Evolutionary conservation across 1,140 invertebrate genomes (phyloP), one percentile per base, ranked within the genome.

Genomic region (Pentalonia nigronervosa): DNA sequence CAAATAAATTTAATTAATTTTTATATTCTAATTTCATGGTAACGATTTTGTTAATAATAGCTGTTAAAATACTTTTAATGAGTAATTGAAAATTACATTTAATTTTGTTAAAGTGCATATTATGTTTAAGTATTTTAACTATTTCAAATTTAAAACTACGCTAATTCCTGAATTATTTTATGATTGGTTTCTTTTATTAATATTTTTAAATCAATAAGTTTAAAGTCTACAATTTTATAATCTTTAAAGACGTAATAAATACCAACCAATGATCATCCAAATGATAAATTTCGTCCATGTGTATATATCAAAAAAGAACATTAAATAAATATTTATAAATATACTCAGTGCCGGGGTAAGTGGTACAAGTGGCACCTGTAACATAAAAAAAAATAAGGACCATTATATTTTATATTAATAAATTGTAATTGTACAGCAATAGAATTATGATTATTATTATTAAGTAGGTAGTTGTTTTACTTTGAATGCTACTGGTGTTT

Each of bases 281-380:
- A 94, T n/a, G 7, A 93, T 45, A 84, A 94, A 94, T 53, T 94
- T 94, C 3, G 93, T 88, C 94, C 94, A 94, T 6, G 94, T 94
- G 21, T 97, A 96, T 50, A 96, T 95, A 94, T 98, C 97, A 93
- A 99, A 95, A 95, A 98, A 97, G 94, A 98, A 96, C 97, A 99
- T 99, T 48, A 99, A 96, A 95, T 98, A 98, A 81, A 98, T 95
- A 95, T 99, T 99, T 94, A 98, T 97, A 87, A 98, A 96, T 93
- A 99, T 97, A 95, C 97, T 98, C 2, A 98, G 94, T 94, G 97
- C 97, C 1, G 98, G 98, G 81, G 99, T 96, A 45, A 98, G 95
- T 2, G 98, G 98, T 25, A 99, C 98, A 41, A 98, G 95, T 1
- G 98, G 98, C 83, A 98, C 98, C 97, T 98, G 95, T 41, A 96